Conservation (phyloP, 2,888 invertebrate genomes). For the Ophion ellenae region DNA sequence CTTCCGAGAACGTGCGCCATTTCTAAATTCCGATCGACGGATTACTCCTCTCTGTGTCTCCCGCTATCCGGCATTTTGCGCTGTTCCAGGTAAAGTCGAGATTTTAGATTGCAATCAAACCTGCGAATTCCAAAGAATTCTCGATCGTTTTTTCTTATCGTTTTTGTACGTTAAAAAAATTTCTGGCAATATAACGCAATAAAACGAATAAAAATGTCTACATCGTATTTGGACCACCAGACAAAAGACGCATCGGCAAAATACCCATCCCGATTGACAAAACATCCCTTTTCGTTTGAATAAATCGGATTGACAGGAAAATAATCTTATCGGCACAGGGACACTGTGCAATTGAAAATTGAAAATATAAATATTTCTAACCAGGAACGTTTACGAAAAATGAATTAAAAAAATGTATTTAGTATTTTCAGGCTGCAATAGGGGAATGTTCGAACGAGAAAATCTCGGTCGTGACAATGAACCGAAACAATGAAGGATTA, state of each 20-base stretch:
- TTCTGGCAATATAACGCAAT: too few relatives aligned
- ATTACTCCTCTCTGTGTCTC: conserved; percentile 25
- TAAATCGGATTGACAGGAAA: too few relatives aligned
- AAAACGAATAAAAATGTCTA: too few relatives aligned
- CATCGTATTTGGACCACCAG: too few relatives aligned
- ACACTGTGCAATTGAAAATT: too few relatives aligned
- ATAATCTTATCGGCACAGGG: too few relatives aligned
- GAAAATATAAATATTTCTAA: background rate
- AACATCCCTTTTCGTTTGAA: too few relatives aligned
- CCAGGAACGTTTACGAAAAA: background rate
- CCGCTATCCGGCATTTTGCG: background rate
- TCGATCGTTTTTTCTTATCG: background rate
- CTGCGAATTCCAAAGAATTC: background rate
- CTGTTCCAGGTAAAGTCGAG: background rate
- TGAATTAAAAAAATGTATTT: background rate
- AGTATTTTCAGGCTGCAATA: background rate
- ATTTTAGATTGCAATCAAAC: background rate
- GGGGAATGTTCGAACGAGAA: background rate
- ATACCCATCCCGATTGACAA: too few relatives aligned
- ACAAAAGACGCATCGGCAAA: too few relatives aligned
- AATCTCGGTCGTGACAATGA: background rate
- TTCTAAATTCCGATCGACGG: conserved; percentile 65
- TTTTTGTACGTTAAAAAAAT: too few relatives aligned
- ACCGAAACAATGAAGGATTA: conserved; percentile 34
- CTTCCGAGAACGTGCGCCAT: conserved; percentile 74